Evolutionary conservation across 2,113 vertebrate species (phyloP), one percentile per base, ranked within the genome.

Genomic region (Heterotis niloticus): DNA sequence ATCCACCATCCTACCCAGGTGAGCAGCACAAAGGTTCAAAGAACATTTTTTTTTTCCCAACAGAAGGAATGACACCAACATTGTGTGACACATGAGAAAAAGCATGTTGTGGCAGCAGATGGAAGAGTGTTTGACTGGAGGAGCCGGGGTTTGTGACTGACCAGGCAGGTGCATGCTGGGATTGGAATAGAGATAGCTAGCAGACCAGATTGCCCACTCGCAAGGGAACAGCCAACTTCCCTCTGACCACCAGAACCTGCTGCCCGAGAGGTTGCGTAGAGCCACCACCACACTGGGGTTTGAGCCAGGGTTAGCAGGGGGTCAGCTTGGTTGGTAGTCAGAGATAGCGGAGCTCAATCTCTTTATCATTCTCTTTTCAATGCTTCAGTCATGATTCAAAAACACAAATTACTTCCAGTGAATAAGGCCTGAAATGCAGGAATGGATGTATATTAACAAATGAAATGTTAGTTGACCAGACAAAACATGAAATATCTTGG

Each of bases 91-190:
- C 66, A 14, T 1, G 10, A 14, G 1, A 16, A 51, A 13, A 64
- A 3, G 54, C 71, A 59, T 18, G 71, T 14, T 28, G 44, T 64
- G 16, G 64, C 23, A 56, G 64, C 76, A 77, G 76, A 77, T 77
- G 77, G 65, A 16, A 29, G 77, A 13, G 51, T 23, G 26, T 24
- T 4, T 9, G 76, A 28, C 26, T 10, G 65, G 17, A 18, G 18
- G 74, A 26, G 59, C 18, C 20, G 12, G 67, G 56, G 10, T 12
- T n/a, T n/a, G n/a, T n/a, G 57, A 62, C 34, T 62, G 13, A 18
- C 74, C 57, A 64, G 74, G 74, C 74, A 64, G 74, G 18, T 62
- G 74, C 74, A 75, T 75, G 74, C 74, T 75, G 74, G 74, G 74
- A 75, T 16, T 75, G 74, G 74, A 75, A 75, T 24, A 28, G 26